These are phyloP conservation scores for Cryptops parisi DNA, from an alignment of 2,888 invertebrate genomes.

Conservation along the genomic window DNA sequence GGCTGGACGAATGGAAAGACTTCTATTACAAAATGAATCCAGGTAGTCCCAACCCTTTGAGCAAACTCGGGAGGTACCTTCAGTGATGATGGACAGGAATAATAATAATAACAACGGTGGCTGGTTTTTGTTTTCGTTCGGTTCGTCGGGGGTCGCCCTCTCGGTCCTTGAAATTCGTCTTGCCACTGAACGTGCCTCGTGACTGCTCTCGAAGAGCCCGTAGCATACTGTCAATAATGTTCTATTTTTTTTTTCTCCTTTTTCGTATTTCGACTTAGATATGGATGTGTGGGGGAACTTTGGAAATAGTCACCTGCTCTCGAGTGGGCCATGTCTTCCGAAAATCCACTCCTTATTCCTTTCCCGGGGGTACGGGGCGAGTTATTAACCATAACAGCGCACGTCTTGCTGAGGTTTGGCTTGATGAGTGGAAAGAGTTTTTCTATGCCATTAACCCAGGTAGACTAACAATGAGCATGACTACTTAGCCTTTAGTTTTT, in stretches of 20 bases:
- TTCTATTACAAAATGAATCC: constrained; percentile 99
- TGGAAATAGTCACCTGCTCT: constrained; percentile 87
- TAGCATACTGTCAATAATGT: too few relatives aligned
- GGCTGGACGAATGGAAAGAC: constrained; percentile 99
- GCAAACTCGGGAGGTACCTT: neutral
- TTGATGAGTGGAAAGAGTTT: constrained; percentile 99
- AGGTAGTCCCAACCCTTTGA: constrained; percentile 42
- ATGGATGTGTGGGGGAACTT: constrained; percentile 91
- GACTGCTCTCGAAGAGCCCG: too few relatives aligned
- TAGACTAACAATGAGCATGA: constrained; percentile 28
- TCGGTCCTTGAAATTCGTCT: too few relatives aligned
- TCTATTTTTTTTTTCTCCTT: neutral
- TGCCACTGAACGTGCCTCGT: too few relatives aligned
- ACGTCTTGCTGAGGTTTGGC: constrained; percentile 98
- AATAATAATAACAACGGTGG: neutral
- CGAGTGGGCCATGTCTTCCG: constrained; percentile 91
- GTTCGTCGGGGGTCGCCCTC: too few relatives aligned
- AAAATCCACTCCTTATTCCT: constrained; percentile 96
- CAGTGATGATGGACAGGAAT: neutral
- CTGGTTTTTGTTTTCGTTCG: too few relatives aligned
- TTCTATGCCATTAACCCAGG: constrained; percentile 99
- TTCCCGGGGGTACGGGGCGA: constrained; percentile 95
- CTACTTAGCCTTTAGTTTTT: neutral
- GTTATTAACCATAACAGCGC: constrained; percentile 97
- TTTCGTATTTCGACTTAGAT: constrained; percentile 44